Conservation (phyloP, 2,797 vertebrate genomes). For the Rhinophrynus dorsalis region DNA sequence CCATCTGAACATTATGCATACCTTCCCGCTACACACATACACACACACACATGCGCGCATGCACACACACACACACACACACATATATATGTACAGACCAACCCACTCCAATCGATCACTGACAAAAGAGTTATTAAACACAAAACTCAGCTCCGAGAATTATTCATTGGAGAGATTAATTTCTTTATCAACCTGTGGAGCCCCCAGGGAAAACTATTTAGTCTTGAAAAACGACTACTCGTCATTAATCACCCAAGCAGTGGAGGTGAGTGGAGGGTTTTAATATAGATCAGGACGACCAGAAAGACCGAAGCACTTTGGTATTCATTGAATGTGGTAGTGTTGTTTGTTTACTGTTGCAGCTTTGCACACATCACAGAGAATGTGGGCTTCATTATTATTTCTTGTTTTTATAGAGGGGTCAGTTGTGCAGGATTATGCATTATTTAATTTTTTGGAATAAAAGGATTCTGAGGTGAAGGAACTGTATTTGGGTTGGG, state of each 20-base stretch:
- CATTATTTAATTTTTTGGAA: too few relatives aligned
- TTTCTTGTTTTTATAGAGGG: too few relatives aligned
- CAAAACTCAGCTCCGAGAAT: conserved; percentile 79
- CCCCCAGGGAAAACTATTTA: conserved; percentile 69
- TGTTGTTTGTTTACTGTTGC: neutral
- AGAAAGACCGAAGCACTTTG: too few relatives aligned
- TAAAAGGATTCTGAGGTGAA: too few relatives aligned
- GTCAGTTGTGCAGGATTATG: too few relatives aligned
- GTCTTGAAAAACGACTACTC: conserved; percentile 56
- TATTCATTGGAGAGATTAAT: conserved; percentile 80
- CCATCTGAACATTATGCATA: conserved; percentile 8
- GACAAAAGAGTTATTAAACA: conserved; percentile 93
- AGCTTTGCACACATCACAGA: neutral
- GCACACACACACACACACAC: conserved; percentile 48
- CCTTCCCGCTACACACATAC: conserved; percentile 9
- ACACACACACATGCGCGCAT: conserved; percentile 52
- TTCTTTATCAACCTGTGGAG: conserved; percentile 76
- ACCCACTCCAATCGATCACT: conserved; percentile 81
- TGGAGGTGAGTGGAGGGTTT: conserved; percentile 54
- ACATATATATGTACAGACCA: conserved; percentile 59
- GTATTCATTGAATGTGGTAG: neutral
- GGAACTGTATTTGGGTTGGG: too few relatives aligned
- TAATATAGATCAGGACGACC: conserved; percentile 55
- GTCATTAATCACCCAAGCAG: conserved; percentile 62
- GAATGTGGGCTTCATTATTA: too few relatives aligned